Percentiles rank a stretch among this genome's conserved stretches.
Conservation (phyloP, 1,140 invertebrate genomes). For the Brachionus sp. region DNA sequence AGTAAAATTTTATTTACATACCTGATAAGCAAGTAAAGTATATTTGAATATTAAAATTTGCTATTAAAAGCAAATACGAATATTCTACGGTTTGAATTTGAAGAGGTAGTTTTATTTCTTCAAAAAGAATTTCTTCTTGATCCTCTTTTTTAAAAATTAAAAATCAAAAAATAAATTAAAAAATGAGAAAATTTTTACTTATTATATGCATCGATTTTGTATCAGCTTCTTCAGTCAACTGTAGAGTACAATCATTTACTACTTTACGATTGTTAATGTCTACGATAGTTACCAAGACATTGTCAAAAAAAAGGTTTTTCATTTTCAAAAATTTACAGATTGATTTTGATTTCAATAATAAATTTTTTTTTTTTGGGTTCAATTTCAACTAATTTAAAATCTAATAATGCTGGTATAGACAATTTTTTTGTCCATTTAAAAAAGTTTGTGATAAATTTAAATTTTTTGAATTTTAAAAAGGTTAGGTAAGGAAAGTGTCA, state of each 20-base stretch:
- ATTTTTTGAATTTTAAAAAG: no score
- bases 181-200: background rate
- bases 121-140: background rate
- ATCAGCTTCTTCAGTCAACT: background rate
- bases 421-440: background rate
- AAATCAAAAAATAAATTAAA: background rate
- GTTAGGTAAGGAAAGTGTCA: no score
- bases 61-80: background rate
- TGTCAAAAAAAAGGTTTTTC: background rate
- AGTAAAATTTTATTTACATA: no score
- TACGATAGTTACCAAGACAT: background rate
- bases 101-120: background rate
- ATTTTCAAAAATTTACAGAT: background rate
- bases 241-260: background rate
- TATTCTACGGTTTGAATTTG: background rate
- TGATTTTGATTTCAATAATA: background rate
- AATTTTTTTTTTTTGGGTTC: background rate
- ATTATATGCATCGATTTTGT: background rate
- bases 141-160: background rate
- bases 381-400: background rate
- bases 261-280: background rate
- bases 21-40: background rate
- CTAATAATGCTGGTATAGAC: background rate
- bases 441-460: no score
- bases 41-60: background rate